Evolutionary conservation across 2,888 invertebrate species (phyloP), one percentile per base, ranked within the genome.

Genomic region (Leptopilina myrica): DNA sequence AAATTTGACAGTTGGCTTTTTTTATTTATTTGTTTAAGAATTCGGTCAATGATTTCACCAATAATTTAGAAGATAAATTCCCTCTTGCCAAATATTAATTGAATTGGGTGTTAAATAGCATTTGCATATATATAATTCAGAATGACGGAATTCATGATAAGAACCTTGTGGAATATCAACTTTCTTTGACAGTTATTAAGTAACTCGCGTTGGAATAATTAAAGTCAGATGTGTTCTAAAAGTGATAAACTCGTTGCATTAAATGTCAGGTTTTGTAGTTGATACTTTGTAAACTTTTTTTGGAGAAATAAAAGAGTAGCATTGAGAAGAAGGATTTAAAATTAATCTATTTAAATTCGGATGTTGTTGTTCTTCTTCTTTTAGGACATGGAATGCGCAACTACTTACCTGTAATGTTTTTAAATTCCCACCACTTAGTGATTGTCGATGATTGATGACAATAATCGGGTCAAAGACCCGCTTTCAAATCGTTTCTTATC

Each of bases 381-480:
- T 49, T 1, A 4, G 33, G 33, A 33, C 1, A 33, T 4, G 2
- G 33, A 33, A 53, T 73, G 53, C 33, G 53, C 69, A 73, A 73
- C 15, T 53, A 69, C 69, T 56, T 53, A 73, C 69, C 69, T 73
- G 53, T 73, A 56, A 73, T 73, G n/a, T 59, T 59, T 53, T 49
- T n/a, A 33, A 33, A 33, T 73, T 43, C 26, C 53, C 69, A 33
- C 69, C 56, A 53, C 69, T 53, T 56, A 73, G 12, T 56, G 53
- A 56, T 73, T 53, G 56, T 73, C 69, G 56, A 56, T 53, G 49
- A 56, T 49, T 73, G 53, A 33, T 33, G 26, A 73, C 69, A 9
- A 73, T 73, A 56, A 56, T 26, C 26, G 33, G 14, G 64, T 40
- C 64, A 40, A 64, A 14, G 64, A 64, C 12, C 40, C 64, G 56